These are phyloP conservation scores for Hypena proboscidalis DNA, from an alignment of 2,888 invertebrate species.

Conservation along the genomic window DNA sequence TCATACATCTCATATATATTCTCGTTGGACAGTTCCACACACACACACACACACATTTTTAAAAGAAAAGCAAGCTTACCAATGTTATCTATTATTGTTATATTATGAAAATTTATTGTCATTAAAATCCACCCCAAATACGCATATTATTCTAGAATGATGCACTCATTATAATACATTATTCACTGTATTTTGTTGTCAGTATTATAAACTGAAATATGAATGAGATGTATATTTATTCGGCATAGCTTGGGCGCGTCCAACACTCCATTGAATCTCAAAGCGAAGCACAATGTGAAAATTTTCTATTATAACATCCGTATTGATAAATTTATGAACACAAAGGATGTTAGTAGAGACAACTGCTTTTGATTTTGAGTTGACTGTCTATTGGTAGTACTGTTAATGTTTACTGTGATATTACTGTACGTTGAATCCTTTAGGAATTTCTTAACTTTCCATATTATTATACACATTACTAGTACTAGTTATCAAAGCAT, in stretches of 20 bases:
- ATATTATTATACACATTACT: too few species aligned
- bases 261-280: slow-evolving; percentile 56
- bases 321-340: slow-evolving; percentile 46
- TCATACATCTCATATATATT: too few species aligned
- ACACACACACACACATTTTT: too few species aligned
- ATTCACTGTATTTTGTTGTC: slow-evolving; percentile 22
- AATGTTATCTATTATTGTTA: too few species aligned
- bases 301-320: slow-evolving; percentile 51
- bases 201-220: slow-evolving; percentile 46
- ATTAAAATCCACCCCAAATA: not conserved
- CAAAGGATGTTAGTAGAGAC: slow-evolving; percentile 35
- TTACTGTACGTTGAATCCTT: too few species aligned
- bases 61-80: too few species aligned
- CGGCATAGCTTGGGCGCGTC: slow-evolving; percentile 36
- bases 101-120: too few species aligned
- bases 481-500: too few species aligned
- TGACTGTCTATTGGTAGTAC: too few species aligned
- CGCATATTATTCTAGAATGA: not conserved
- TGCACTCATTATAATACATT: slow-evolving; percentile 16
- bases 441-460: too few species aligned
- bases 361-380: slow-evolving; percentile 22
- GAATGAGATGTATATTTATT: slow-evolving; percentile 51
- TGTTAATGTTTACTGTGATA: too few species aligned
- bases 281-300: slow-evolving; percentile 56
- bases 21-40: too few species aligned